Evolutionary conservation across 2,888 invertebrate species (phyloP).

Genomic region (Drosophila mulleri): DNA sequence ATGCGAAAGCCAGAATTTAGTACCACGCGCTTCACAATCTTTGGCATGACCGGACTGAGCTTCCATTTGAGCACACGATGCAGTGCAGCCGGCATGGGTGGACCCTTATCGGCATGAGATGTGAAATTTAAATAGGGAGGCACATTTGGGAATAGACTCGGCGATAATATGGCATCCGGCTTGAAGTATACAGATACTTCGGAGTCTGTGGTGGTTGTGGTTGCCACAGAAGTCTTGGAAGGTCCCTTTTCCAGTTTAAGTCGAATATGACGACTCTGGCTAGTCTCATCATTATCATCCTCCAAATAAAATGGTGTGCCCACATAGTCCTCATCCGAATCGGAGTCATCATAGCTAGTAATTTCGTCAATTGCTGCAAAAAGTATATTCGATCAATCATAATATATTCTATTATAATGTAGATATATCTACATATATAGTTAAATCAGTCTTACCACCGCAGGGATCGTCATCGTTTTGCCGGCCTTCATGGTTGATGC

Average conservation of each 20-base stretch:
- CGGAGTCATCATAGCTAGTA: slow-evolving; percentile 81
- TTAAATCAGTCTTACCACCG: slow-evolving; percentile 60
- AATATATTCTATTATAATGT: background rate
- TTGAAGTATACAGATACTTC: slow-evolving; percentile 68
- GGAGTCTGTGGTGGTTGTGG: slow-evolving; percentile 54
- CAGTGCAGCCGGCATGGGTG: slow-evolving; percentile 89
- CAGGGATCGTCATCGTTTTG: slow-evolving; percentile 81
- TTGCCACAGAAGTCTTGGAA: slow-evolving; percentile 59
- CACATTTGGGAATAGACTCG: slow-evolving; percentile 90
- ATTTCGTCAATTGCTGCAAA: slow-evolving; percentile 81
- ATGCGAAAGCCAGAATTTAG: slow-evolving; percentile 94
- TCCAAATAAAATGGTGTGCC: slow-evolving; percentile 80
- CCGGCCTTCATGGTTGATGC: slow-evolving; percentile 35
- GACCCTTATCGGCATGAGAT: slow-evolving; percentile 88
- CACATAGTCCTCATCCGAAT: slow-evolving; percentile 83
- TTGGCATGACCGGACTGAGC: slow-evolving; percentile 96
- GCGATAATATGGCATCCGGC: slow-evolving; percentile 84
- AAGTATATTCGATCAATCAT: background rate
- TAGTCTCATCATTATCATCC: slow-evolving; percentile 71
- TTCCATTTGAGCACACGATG: slow-evolving; percentile 96
- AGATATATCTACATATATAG: background rate
- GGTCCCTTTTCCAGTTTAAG: slow-evolving; percentile 42
- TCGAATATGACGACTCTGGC: slow-evolving; percentile 78
- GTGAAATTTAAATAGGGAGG: slow-evolving; percentile 93
- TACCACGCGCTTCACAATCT: slow-evolving; percentile 95